Evolutionary conservation across 2,797 vertebrate species (phyloP), one percentile per base, ranked within the genome.

Genomic region (Cynodonichthys magdalenae): DNA sequence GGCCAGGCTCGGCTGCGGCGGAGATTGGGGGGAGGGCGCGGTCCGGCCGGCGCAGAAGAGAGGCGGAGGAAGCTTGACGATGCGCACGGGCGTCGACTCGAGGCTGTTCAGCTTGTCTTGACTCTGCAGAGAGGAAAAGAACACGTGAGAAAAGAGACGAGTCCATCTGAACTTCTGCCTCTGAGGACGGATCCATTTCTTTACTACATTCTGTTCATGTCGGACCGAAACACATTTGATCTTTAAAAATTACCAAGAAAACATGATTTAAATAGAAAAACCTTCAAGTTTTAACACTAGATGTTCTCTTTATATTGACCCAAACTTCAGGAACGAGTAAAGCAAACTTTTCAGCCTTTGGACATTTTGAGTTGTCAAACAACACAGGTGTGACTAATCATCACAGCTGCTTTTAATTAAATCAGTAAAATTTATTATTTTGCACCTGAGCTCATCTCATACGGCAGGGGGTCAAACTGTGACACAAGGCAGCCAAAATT

Each of bases 81-180:
- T 95, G 53, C 93, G 96, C 1, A 95, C 75, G 0, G 95, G 91
- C 0, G 93, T 93, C 0, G 95, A 95, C 59, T 99, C 96, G 90
- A 94, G 82, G 89, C 94, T 95, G 93, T 82, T 96, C 17, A 96
- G 83, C 87, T 96, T 94, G 75, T 99, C 97, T 36, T 94, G 93
- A 1, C 92, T 97, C 98, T 99, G 91, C 47, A 75, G 71, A 62
- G 56, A 0, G 24, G 6, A 86, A 19, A 55, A 51, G 20, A 44
- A 42, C 17, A 18, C 0, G 66, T 83, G 54, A 82, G 65, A 63
- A 15, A 0, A 4, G 20, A 47, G 39, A 24, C 24, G 3, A 24
- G 24, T 5, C 48, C 6, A 6, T 47, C 45, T 28, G 45, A 50
- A 18, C 24, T 27, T 36, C 5, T 0, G 10, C 52, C 45, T 55